These are phyloP conservation scores for Riptortus pedestris DNA, from an alignment of 1,140 invertebrate species.

Conservation along the genomic window DNA sequence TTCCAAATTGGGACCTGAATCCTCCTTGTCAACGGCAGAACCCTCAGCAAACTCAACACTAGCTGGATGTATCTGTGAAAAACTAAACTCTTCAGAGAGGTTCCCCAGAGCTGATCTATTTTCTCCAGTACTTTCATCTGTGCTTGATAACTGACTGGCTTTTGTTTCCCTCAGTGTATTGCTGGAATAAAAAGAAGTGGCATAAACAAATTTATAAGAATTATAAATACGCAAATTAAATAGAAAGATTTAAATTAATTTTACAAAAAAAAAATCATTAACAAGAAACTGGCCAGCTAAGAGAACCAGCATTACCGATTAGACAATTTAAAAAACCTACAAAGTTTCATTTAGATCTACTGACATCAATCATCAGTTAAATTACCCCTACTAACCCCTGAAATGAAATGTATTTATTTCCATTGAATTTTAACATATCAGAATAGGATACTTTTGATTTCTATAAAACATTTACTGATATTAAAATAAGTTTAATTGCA, in stretches of 20 bases:
- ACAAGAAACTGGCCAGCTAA: conserved; percentile 14
- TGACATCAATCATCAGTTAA: no score
- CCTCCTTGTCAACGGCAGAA: conserved; percentile 48
- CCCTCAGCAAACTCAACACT: conserved; percentile 59
- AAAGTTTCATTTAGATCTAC: no score
- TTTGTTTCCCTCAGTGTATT: conserved; percentile 69
- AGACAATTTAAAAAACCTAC: no score
- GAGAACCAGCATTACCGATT: no score
- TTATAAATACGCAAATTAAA: no score
- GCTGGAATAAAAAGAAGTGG: conserved; percentile 39
- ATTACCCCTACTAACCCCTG: no score
- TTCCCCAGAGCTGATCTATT: conserved; percentile 55
- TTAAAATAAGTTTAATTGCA: no score
- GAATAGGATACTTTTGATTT: no score
- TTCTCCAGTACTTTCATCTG: conserved; percentile 47
- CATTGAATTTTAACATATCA: no score
- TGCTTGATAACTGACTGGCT: conserved; percentile 60
- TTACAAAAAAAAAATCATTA: conserved; percentile 9
- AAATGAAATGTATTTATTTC: no score
- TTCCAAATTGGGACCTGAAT: neutral
- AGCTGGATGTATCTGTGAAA: conserved; percentile 51
- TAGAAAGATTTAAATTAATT: no score
- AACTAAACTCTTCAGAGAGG: conserved; percentile 68
- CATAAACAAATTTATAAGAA: neutral
- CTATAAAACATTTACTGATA: no score